phyloP scores from a whole-genome alignment of 1,140 invertebrate genomes.

The Belonocnema kinseyi region DNA sequence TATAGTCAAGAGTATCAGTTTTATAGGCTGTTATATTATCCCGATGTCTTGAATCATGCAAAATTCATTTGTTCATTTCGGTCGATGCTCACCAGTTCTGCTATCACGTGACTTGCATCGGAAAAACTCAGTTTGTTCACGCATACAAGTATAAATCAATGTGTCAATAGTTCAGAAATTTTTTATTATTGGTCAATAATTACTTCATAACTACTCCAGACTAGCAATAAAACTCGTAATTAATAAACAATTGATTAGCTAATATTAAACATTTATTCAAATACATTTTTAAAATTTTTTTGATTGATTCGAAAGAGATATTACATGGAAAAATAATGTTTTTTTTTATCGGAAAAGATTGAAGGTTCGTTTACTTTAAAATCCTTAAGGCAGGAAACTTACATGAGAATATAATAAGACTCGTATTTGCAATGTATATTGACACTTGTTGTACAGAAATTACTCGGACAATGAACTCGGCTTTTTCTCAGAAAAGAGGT shows the following conservation, averaged over 20 bases:
- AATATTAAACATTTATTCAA: background rate
- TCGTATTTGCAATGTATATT: constrained; percentile 54
- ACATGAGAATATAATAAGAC: background rate
- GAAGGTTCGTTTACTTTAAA: background rate
- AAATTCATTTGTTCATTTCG: background rate
- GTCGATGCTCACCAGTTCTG: background rate
- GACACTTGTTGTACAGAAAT: constrained; percentile 56
- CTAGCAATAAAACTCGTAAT: background rate
- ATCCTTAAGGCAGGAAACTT: background rate
- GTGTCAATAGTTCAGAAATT: background rate
- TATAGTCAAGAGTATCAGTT: background rate
- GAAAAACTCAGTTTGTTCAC: background rate
- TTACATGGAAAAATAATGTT: background rate
- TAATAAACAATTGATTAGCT: background rate
- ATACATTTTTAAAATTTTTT: background rate
- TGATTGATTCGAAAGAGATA: background rate
- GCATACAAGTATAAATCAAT: background rate
- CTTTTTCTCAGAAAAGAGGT: constrained; percentile 48
- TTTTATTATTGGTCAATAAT: background rate
- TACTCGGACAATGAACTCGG: constrained; percentile 35
- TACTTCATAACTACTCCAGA: background rate
- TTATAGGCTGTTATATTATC: constrained; percentile 1
- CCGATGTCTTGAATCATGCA: background rate
- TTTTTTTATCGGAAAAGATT: background rate
- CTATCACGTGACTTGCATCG: background rate